Evolutionary conservation across 2,113 vertebrate species (phyloP).

Genomic region (Indicator indicator): DNA sequence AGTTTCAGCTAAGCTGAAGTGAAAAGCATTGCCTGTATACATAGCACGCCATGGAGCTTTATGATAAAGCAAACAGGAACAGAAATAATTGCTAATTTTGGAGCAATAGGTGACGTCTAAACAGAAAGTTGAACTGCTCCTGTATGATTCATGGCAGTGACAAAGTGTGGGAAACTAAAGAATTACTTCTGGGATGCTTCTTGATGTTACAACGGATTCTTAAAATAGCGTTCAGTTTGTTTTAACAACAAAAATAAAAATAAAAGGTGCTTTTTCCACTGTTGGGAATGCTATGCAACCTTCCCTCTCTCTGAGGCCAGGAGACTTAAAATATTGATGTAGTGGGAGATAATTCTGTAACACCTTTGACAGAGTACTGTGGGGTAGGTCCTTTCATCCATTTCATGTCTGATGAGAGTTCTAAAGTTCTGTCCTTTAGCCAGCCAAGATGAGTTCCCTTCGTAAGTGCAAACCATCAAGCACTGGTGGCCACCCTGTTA

Average conservation of each 20-base stretch:
- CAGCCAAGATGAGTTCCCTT: not conserved
- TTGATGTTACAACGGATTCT: not conserved
- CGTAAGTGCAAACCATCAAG: not conserved
- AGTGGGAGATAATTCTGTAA: conserved; percentile 10
- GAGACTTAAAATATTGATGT: conserved; percentile 27
- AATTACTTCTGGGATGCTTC: not conserved
- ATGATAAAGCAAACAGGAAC: not conserved
- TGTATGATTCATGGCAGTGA: not conserved
- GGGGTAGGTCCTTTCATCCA: not conserved
- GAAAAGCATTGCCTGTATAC: not conserved
- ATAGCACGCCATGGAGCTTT: not conserved
- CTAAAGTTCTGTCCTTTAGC: conserved; percentile 26
- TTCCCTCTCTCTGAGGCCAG: not conserved
- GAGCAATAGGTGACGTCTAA: not conserved
- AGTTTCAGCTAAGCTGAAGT: not conserved
- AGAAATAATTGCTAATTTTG: not conserved
- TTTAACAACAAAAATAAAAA: not conserved
- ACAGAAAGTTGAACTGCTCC: not conserved
- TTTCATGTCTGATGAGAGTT: not conserved
- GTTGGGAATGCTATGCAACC: not conserved
- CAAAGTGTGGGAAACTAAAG: not conserved
- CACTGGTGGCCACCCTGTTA: not conserved
- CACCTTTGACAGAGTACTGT: not conserved
- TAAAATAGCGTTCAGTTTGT: not conserved
- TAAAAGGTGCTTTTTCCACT: not conserved